Base-by-base conservation (phyloP, 2,113 vertebrate genomes). In the Maccullochella peelii region DNA sequence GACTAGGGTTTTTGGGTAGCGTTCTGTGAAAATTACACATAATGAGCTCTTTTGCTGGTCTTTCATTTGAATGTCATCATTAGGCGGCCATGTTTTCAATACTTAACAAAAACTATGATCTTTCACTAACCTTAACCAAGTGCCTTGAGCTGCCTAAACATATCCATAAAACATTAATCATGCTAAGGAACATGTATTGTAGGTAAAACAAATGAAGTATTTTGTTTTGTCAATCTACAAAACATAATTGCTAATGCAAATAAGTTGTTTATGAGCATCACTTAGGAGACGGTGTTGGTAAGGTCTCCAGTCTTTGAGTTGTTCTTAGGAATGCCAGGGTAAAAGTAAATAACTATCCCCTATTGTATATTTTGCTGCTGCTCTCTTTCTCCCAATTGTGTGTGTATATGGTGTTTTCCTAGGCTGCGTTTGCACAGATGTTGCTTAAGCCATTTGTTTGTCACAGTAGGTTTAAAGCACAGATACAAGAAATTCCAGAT, bases 1-100 rank as follows among this genome's bases (percentile, higher is more conserved):
- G 15, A 58, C 72, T 71, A 5, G 58, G 68, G 57, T 47, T 76
- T 89, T 66, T 33, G 75, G 72, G 44, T 77, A 67, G 63, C 67
- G 65, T 70, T 79, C 27, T 69, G 71, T 61, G 58, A 63, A 86
- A 92, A 92, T 92, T 81, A 86, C 86, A 91, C 80, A 91, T 80
- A 88, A 91, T 84, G 71, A 89, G 67, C 63, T 82, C 77, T 50
- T 78, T 77, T 54, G 77, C 78, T 36, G 20, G 77, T 71, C 87
- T 92, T 89, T 91, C 79, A 92, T 92, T 91, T 85, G 21, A 85
- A 81, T 89, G 76, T 89, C 91, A 91, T 89, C 89, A 92, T 93
- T 90, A 85, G 71, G 86, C 14, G 16, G 74, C 49, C 68, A 74
- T 73, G 59, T 88, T 61, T 16, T 62, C 20, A 33, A 10, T 6